Evolutionary conservation across 1,140 invertebrate genomes (phyloP).

Genomic region (Melitaea cinxia): DNA sequence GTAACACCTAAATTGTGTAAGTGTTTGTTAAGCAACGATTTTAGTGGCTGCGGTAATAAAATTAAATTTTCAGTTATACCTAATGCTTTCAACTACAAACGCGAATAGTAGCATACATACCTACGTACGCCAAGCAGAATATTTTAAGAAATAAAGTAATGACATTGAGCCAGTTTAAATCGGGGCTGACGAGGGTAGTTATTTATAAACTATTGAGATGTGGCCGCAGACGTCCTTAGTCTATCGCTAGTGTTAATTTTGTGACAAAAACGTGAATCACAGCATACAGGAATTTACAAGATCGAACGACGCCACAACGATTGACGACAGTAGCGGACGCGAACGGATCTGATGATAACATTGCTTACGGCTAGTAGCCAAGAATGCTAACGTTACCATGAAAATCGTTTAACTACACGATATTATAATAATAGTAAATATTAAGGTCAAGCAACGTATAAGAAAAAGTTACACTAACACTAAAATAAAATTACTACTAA

Average conservation of each 20-base stretch:
- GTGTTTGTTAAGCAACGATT: no score
- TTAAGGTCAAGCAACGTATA: no score
- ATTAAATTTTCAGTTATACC: background rate
- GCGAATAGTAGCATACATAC: conserved; percentile 12
- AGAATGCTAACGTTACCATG: conserved; percentile 18
- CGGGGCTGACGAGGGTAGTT: conserved; percentile 57
- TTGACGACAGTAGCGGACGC: conserved; percentile 12
- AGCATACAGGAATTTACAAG: conserved; percentile 21
- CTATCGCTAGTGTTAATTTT: conserved; percentile 13
- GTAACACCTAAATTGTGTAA: no score
- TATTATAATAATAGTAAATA: background rate
- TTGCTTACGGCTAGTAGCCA: conserved; percentile 25
- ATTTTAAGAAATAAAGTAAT: conserved; percentile 49
- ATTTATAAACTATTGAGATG: conserved; percentile 65
- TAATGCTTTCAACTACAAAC: background rate
- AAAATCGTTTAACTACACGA: background rate
- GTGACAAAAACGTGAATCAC: conserved; percentile 13
- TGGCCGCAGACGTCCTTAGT: conserved; percentile 48
- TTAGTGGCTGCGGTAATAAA: no score
- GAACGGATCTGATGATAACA: conserved; percentile 17
- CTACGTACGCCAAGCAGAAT: conserved; percentile 51
- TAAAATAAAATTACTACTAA: background rate
- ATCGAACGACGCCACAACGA: conserved; percentile 18
- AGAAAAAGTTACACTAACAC: no score
- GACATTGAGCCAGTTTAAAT: conserved; percentile 71